These are phyloP conservation scores for Hemibagrus wyckioides DNA, from an alignment of 2,113 vertebrate genomes.

Conservation along the genomic window DNA sequence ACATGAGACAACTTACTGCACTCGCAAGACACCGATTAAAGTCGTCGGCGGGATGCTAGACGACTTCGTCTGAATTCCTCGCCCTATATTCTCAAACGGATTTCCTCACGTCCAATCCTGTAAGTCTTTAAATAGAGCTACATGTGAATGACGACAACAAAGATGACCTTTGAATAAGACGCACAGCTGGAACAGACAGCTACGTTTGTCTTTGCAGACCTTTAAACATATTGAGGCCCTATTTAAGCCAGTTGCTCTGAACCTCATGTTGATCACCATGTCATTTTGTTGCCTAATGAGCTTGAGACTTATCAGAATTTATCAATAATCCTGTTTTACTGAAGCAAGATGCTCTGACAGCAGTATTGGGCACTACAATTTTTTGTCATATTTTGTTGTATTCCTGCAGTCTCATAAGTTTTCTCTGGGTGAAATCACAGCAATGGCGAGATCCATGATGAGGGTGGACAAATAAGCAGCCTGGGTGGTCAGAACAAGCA, in stretches of 20 bases:
- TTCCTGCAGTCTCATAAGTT: neutral
- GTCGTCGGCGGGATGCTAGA: neutral
- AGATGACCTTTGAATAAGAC: neutral
- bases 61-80: neutral
- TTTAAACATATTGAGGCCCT: neutral
- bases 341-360: neutral
- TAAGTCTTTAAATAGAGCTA: neutral
- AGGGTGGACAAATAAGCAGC: neutral
- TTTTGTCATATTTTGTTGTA: neutral
- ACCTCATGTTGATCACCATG: neutral
- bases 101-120: neutral
- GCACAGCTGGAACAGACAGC: neutral
- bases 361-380: neutral
- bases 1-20: neutral
- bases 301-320: neutral
- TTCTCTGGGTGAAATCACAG: neutral
- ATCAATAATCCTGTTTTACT: neutral
- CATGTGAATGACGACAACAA: neutral
- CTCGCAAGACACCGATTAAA: neutral
- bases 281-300: neutral
- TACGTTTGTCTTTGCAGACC: neutral
- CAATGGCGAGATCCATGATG: neutral
- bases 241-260: neutral
- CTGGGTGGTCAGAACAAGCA: neutral
- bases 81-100: neutral